Percentiles rank a stretch among this genome's conserved stretches.
Conservation (phyloP, 2,113 vertebrate species). For the Oophaga pumilio region DNA sequence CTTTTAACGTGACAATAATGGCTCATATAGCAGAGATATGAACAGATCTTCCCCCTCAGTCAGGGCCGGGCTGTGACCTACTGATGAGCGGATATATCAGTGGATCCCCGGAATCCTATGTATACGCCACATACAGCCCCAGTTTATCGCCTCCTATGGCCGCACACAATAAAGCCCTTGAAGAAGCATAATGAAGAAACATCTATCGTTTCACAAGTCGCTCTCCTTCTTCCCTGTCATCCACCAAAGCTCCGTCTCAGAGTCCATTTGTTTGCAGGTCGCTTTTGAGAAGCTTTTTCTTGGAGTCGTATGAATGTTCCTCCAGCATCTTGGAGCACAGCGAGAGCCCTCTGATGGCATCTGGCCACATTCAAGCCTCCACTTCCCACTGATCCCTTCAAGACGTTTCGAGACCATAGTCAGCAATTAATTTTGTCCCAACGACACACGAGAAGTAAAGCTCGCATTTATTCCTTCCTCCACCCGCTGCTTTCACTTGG, state of each 20-base stretch:
- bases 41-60: neutral
- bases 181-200: neutral
- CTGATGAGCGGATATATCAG: neutral
- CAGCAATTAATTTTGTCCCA: constrained; percentile 51
- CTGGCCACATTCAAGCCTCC: constrained; percentile 46
- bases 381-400: constrained; percentile 46
- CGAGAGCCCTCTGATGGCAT: constrained; percentile 26
- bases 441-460: constrained; percentile 20
- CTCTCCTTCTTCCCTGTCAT: neutral
- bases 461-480: neutral
- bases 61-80: neutral
- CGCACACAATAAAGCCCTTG: neutral
- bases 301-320: constrained; percentile 31
- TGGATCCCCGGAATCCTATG: neutral
- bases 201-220: neutral
- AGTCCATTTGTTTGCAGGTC: constrained; percentile 16
- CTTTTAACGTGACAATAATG: too few relatives aligned
- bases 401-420: constrained; percentile 42
- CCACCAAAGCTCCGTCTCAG: neutral
- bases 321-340: constrained; percentile 37
- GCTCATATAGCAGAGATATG: too few relatives aligned
- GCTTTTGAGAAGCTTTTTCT: constrained; percentile 46
- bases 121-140: neutral
- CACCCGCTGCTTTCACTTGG: constrained; percentile 38
- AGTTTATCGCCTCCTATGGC: neutral